Evolutionary conservation across 2,797 vertebrate genomes (phyloP).

Genomic region (Diceros bicornis): DNA sequence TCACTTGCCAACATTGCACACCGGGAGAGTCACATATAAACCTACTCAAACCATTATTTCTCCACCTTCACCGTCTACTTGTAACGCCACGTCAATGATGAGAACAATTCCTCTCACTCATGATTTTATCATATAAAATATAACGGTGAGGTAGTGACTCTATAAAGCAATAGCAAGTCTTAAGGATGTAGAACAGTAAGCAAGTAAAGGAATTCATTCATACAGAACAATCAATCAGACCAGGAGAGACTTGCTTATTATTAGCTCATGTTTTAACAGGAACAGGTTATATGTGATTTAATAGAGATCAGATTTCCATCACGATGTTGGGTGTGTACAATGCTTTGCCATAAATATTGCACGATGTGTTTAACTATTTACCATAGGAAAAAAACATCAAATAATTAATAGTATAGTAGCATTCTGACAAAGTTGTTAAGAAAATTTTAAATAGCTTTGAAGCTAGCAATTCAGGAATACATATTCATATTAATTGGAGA

Average conservation of each 20-base stretch:
- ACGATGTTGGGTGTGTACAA: constrained; percentile 69
- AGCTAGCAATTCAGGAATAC: constrained; percentile 14
- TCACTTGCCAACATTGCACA: background rate
- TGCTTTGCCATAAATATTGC: constrained; percentile 81
- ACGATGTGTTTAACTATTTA: constrained; percentile 72
- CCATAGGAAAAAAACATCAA: constrained; percentile 73
- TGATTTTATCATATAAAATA: constrained; percentile 64
- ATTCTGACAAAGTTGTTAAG: constrained; percentile 50
- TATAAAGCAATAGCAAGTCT: constrained; percentile 25
- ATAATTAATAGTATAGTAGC: constrained; percentile 77
- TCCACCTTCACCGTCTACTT: background rate
- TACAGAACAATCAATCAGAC: constrained; percentile 77
- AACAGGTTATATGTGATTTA: constrained; percentile 84
- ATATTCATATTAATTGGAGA: constrained; percentile 56
- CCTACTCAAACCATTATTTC: background rate
- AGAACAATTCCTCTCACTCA: constrained; percentile 18
- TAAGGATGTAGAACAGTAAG: constrained; percentile 73
- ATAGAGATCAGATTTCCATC: constrained; percentile 78
- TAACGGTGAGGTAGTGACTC: background rate
- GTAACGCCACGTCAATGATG: background rate
- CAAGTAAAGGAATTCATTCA: constrained; percentile 79
- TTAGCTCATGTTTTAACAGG: constrained; percentile 82
- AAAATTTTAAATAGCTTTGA: constrained; percentile 55
- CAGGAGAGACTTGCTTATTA: constrained; percentile 74
- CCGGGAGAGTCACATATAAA: background rate